Base-by-base conservation (phyloP, 2,888 invertebrate species). In the Itoplectis maculator region DNA sequence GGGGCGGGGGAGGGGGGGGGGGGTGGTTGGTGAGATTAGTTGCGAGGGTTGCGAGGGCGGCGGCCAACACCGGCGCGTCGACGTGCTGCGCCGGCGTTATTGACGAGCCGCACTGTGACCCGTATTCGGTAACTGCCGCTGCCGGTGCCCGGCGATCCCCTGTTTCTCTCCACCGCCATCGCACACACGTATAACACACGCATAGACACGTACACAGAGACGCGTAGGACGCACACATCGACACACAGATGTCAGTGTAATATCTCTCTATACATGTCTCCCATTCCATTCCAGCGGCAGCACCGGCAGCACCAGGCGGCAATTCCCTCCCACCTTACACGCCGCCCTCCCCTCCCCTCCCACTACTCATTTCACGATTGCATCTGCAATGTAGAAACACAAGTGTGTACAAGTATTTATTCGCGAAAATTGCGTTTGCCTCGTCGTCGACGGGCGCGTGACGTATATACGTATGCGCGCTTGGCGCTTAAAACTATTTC, bases 21-120 rank as follows among this genome's bases (percentile, higher is more conserved):
- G 29, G 63, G 40, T 51, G 61, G 40, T 59, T 56, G 35, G 6
- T 4, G 49, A 47, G 54, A 66, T 51, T 54, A 63, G 76, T 59
- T 42, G 81, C 45, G 69, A 66, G 72, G 76, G 76, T 63, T 47
- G 72, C 72, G 72, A 76, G 75, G 69, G 81, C 74, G 78, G 74
- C 74, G 63, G 77, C 59, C 54, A 72, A 63, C 73, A 61, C 61
- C 63, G 72, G 83, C 78, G 85, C 86, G 84, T 84, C 85, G 86
- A 85, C 86, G 75, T 78, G 84, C 76, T 76, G 78, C 78, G 77
- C 74, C 87, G 88, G 86, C 88, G 85, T 90, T 90, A 90, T 90
- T 88, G 90, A 90, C 89, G 88, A 89, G 89, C 87, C 88, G 88
- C 88, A 65, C 76, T 88, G 88, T 90, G 89, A 90, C 89, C 90